Percentiles rank a stretch among this genome's conserved stretches.
phyloP scores from a whole-genome alignment of 2,113 vertebrate genomes.

The Ictalurus punctatus region DNA sequence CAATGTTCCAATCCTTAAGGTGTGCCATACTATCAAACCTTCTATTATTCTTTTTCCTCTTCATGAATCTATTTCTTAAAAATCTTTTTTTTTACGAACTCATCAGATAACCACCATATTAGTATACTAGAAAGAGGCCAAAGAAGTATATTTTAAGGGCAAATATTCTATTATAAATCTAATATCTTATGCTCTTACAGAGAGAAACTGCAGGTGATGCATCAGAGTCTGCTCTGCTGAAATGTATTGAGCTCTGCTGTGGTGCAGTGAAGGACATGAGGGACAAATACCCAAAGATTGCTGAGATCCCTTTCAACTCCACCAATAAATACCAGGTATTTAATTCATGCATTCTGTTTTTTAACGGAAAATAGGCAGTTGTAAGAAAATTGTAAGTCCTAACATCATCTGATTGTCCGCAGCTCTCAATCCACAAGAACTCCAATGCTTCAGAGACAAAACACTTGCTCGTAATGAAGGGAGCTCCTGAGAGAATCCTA shows the following conservation, averaged over 20 bases:
- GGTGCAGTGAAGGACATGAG: conserved; percentile 85
- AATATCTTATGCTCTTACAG: conserved; percentile 60
- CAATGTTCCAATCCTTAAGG: conserved; percentile 87
- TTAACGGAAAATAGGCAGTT: background rate
- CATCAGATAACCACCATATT: background rate
- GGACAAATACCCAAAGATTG: conserved; percentile 79
- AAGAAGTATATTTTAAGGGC: background rate
- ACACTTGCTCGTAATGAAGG: conserved; percentile 90
- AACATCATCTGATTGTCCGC: background rate
- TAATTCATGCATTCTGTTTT: background rate
- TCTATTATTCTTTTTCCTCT: background rate
- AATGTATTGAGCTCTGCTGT: conserved; percentile 89
- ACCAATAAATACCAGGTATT: conserved; percentile 93
- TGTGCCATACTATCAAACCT: conserved; percentile 49
- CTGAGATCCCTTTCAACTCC: conserved; percentile 93
- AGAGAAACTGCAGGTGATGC: conserved; percentile 86
- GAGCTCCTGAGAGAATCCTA: conserved; percentile 88
- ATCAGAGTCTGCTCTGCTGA: conserved; percentile 91
- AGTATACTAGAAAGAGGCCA: background rate
- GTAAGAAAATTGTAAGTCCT: background rate
- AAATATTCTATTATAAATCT: background rate
- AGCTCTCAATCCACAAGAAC: conserved; percentile 90
- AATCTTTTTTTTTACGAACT: background rate
- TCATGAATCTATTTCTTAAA: background rate
- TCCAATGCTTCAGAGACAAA: conserved; percentile 67